These are phyloP conservation scores for Nomia melanderi DNA, from an alignment of 1,140 invertebrate genomes.

Conservation along the genomic window DNA sequence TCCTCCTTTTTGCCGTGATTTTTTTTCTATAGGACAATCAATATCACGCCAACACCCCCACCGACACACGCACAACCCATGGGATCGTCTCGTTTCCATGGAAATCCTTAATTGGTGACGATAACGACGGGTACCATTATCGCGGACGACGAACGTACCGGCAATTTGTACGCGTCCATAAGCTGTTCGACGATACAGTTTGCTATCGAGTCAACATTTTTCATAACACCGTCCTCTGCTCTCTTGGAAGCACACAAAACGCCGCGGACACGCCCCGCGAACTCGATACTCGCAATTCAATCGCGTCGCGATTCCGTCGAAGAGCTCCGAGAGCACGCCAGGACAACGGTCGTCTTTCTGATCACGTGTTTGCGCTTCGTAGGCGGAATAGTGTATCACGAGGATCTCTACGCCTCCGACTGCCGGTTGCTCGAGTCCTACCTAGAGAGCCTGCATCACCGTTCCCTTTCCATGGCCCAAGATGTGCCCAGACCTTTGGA, in stretches of 20 bases:
- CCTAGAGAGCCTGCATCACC: constrained; percentile 58
- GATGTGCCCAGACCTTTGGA: constrained; percentile 30
- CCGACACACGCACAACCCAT: neutral
- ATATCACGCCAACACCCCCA: constrained; percentile 13
- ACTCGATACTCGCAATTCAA: neutral
- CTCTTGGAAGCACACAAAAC: no score
- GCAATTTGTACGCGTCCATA: constrained; percentile 13
- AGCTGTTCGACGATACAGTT: neutral
- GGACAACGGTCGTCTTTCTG: no score
- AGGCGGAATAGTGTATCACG: constrained; percentile 68
- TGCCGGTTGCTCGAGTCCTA: constrained; percentile 66
- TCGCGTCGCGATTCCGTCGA: constrained; percentile 3
- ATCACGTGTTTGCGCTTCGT: neutral
- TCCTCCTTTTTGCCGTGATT: neutral
- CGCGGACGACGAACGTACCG: constrained; percentile 6
- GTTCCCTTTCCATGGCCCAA: constrained; percentile 26
- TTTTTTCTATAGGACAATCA: constrained; percentile 15
- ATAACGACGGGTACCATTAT: constrained; percentile 36
- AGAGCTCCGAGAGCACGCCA: neutral
- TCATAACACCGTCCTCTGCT: neutral
- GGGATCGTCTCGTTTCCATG: constrained; percentile 36
- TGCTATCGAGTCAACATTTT: constrained; percentile 8
- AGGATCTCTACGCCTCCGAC: constrained; percentile 67
- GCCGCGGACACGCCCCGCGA: neutral
- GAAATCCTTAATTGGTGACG: constrained; percentile 46